These are phyloP conservation scores for Euwallacea similis DNA, from an alignment of 1,140 invertebrate genomes.

Conservation along the genomic window DNA sequence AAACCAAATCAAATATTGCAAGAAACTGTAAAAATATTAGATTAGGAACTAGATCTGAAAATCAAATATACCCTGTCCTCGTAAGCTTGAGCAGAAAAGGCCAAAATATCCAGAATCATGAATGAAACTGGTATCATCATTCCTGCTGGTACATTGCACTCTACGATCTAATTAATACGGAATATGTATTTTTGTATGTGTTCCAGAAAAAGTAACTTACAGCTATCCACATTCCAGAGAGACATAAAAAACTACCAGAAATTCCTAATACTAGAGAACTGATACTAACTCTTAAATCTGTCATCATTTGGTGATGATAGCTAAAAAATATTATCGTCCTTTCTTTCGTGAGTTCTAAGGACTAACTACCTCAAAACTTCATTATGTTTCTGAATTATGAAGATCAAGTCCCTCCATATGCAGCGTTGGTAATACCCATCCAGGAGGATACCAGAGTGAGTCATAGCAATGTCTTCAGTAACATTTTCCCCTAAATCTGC, in stretches of 20 bases:
- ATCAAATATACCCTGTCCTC: conserved; percentile 1
- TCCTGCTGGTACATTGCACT: neutral
- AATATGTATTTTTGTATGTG: neutral
- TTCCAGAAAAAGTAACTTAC: neutral
- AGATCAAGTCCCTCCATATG: too few relatives aligned
- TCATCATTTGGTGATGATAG: too few relatives aligned
- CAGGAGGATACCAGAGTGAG: too few relatives aligned
- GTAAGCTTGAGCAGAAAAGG: neutral
- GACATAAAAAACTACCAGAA: neutral
- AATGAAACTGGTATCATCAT: neutral
- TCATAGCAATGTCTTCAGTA: too few relatives aligned
- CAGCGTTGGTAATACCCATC: too few relatives aligned
- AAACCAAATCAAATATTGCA: conserved; percentile 3
- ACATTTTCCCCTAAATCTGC: too few relatives aligned
- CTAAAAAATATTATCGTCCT: too few relatives aligned
- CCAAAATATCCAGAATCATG: neutral
- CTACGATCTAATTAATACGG: neutral
- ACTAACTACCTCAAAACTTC: too few relatives aligned
- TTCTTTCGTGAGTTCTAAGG: too few relatives aligned
- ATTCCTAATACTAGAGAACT: neutral
- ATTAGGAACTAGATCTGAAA: too few relatives aligned
- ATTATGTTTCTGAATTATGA: too few relatives aligned
- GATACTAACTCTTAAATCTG: neutral
- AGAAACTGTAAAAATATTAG: conserved; percentile 1
- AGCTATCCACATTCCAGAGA: neutral